phyloP scores from a whole-genome alignment of 2,797 vertebrate species.

The Tarsius wallacei region DNA sequence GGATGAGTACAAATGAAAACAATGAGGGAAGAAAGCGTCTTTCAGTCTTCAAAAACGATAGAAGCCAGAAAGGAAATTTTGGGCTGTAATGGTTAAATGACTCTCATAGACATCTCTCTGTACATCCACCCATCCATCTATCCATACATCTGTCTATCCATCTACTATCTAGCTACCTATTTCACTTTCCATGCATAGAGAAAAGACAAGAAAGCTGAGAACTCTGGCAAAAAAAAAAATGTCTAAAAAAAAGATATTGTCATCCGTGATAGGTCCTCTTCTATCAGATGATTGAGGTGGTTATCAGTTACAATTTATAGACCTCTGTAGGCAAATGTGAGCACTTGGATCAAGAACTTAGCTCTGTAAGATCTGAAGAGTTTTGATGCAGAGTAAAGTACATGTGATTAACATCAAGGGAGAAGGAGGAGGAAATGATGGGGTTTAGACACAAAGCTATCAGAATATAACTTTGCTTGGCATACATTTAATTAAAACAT shows the following conservation, averaged over 20 bases:
- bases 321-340: not conserved
- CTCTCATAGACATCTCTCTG: not conserved
- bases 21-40: not conserved
- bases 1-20: not conserved
- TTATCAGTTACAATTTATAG: not conserved
- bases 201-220: not conserved
- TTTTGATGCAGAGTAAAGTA: not conserved
- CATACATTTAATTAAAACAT: not conserved
- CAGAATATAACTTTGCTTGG: not conserved
- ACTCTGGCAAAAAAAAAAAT: not conserved
- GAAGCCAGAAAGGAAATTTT: not conserved
- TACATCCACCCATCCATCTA: not conserved
- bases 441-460: not conserved
- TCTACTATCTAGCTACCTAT: not conserved
- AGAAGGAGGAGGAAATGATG: not conserved
- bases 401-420: not conserved
- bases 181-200: not conserved
- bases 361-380: not conserved
- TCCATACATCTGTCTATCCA: not conserved
- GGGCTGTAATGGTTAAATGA: not conserved
- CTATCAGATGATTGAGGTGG: not conserved
- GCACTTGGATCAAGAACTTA: not conserved
- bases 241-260: not conserved
- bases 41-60: not conserved
- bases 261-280: not conserved